Evolutionary conservation across 2,888 invertebrate species (phyloP).

Genomic region (Synanthedon myopaeformis): DNA sequence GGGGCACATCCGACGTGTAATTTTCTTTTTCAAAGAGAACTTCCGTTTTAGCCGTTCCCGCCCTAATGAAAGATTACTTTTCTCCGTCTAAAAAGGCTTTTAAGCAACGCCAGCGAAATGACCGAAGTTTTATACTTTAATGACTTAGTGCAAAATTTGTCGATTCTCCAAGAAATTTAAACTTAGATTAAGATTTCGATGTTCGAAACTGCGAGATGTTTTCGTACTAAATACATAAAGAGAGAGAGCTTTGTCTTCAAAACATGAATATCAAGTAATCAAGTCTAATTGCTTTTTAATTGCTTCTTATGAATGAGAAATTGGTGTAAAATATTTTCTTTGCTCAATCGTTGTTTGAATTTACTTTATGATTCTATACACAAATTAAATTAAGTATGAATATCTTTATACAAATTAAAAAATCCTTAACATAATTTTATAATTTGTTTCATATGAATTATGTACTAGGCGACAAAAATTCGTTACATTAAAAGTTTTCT

Average conservation of each 20-base stretch:
- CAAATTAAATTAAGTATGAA: too few species aligned
- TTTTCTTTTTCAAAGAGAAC: conserved; percentile 70
- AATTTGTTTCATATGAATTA: too few species aligned
- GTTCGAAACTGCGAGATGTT: conserved; percentile 62
- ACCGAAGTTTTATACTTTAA: conserved; percentile 71
- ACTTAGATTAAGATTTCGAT: conserved; percentile 69
- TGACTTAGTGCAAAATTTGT: conserved; percentile 70
- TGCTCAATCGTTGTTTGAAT: too few species aligned
- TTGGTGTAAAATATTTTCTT: background rate
- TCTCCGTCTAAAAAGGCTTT: conserved; percentile 69
- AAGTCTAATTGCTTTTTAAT: conserved; percentile 66
- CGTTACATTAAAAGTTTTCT: too few species aligned
- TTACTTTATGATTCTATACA: too few species aligned
- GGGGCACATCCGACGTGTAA: conserved; percentile 63
- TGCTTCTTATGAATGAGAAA: conserved; percentile 44
- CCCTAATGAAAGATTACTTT: conserved; percentile 71
- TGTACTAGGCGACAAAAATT: too few species aligned
- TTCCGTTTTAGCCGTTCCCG: conserved; percentile 66
- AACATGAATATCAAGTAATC: conserved; percentile 62
- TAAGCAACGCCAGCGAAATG: conserved; percentile 69
- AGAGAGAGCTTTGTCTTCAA: conserved; percentile 45
- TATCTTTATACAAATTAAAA: too few species aligned
- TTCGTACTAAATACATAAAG: conserved; percentile 18
- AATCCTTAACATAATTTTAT: too few species aligned
- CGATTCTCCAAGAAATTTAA: conserved; percentile 68